Base-by-base conservation (phyloP, 2,888 invertebrate species). In the Diarsia rubi region DNA sequence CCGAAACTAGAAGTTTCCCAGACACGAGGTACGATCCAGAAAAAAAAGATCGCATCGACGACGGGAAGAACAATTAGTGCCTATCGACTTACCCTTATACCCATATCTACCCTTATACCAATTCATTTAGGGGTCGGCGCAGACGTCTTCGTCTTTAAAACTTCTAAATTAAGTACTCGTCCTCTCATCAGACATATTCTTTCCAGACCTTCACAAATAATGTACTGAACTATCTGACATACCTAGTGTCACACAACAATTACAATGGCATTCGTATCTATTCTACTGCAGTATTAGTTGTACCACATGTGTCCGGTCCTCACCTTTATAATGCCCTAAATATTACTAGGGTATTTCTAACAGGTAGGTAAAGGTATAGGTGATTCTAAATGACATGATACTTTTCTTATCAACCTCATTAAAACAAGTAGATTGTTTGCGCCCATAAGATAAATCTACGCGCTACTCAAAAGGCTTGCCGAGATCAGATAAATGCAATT, bases 401-500 rank as follows among this genome's bases (percentile, higher is more conserved):
- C n/a, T 76, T 63, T 52, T 63, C 44, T 57, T 49, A 62, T 27
- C 31, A 54, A 68, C 16, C 31, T 68, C 70, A 81, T 81, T 81
- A 81, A 76, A 67, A 59, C 19, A 42, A 52, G 65, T 44, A 63
- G 63, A 85, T 69, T 45, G 67, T 82, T 82, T 76, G 85, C 63
- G 63, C 69, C 72, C 47, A 84, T 84, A 63, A 85, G 85, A 82
- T 82, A 82, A 85, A 82, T 62, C 64, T 86, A 44, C 45, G 64
- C 65, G 68, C 63, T 70, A 68, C 78, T 84, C 70, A 49, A 86
- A 84, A 84, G 62, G 57, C 75, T 86, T 60, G 64, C 60, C 62
- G 42, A 78, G 86, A 84, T 86, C 87, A 86, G 85, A 84, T 84
- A 86, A 84, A 84, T 72, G 75, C 62, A 86, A 84, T 84, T 84